Conservation (phyloP, 2,797 vertebrate genomes). For the Erpetoichthys calabaricus region DNA sequence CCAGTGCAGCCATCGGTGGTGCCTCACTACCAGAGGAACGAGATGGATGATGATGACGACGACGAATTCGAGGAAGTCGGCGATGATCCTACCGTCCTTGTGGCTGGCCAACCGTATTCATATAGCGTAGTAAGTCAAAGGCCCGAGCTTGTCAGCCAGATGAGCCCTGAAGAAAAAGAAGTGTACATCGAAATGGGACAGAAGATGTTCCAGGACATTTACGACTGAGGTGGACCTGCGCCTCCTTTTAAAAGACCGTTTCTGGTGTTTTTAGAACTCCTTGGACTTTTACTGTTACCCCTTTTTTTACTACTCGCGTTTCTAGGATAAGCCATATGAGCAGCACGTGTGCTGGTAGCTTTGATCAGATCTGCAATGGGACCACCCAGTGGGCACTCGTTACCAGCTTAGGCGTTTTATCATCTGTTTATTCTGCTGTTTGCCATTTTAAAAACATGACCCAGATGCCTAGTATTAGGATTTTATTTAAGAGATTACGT, state of each 20-base stretch:
- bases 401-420: too few species aligned
- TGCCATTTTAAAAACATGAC: too few species aligned
- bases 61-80: slow-evolving; percentile 88
- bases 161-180: slow-evolving; percentile 87
- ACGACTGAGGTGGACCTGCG: slow-evolving; percentile 26
- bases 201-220: slow-evolving; percentile 89
- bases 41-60: slow-evolving; percentile 73
- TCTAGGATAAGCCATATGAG: too few species aligned
- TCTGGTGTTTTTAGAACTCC: neutral
- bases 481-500: too few species aligned
- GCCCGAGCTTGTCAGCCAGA: slow-evolving; percentile 83
- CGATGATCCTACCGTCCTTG: slow-evolving; percentile 67
- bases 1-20: slow-evolving; percentile 37
- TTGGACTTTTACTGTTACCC: neutral
- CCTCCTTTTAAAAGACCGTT: slow-evolving; percentile 4
- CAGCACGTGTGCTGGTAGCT: too few species aligned
- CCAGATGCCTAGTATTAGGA: too few species aligned
- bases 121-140: slow-evolving; percentile 88
- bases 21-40: slow-evolving; percentile 24
- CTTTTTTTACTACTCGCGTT: too few species aligned
- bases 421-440: too few species aligned
- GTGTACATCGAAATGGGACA: slow-evolving; percentile 91
- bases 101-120: slow-evolving; percentile 65
- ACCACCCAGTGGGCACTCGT: too few species aligned
- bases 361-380: too few species aligned